Evolutionary conservation across 2,113 vertebrate species (phyloP).

Genomic region (Embiotoca jacksoni): DNA sequence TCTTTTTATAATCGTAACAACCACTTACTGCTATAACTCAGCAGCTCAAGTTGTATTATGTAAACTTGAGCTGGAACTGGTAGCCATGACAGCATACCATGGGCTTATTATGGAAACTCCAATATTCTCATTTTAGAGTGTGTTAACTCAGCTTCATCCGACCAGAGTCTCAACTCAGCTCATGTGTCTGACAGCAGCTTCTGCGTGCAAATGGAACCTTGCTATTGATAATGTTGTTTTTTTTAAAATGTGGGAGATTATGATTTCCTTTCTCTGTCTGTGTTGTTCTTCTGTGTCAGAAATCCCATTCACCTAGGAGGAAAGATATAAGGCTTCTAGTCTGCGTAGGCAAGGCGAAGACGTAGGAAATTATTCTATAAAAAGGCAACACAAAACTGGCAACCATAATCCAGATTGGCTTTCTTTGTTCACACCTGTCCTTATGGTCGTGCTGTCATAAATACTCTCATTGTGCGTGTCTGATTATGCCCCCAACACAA

Average conservation of each 20-base stretch:
- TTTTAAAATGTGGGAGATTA: constrained; percentile 28
- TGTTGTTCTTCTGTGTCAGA: constrained; percentile 41
- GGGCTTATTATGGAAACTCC: constrained; percentile 60
- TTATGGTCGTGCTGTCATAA: constrained; percentile 20
- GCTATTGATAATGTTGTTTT: constrained; percentile 24
- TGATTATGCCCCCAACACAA: constrained; percentile 24
- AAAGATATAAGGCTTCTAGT: constrained; percentile 37
- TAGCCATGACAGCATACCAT: constrained; percentile 70
- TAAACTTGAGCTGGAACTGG: constrained; percentile 66
- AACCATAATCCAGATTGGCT: constrained; percentile 22
- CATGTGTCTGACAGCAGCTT: constrained; percentile 57
- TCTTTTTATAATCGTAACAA: constrained; percentile 76
- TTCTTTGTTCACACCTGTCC: constrained; percentile 16
- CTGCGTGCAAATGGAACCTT: constrained; percentile 45
- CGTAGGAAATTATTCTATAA: constrained; percentile 17
- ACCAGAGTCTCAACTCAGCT: constrained; percentile 52
- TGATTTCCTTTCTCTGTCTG: constrained; percentile 48
- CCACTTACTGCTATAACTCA: constrained; percentile 66
- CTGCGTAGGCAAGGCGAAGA: constrained; percentile 21
- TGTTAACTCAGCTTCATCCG: constrained; percentile 65
- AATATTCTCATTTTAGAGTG: constrained; percentile 71
- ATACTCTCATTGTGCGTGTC: constrained; percentile 13
- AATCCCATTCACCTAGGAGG: constrained; percentile 20
- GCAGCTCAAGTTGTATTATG: constrained; percentile 70
- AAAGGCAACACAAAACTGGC: constrained; percentile 28